Conservation (phyloP, 2,888 invertebrate species). For the Dasypolia templi region DNA sequence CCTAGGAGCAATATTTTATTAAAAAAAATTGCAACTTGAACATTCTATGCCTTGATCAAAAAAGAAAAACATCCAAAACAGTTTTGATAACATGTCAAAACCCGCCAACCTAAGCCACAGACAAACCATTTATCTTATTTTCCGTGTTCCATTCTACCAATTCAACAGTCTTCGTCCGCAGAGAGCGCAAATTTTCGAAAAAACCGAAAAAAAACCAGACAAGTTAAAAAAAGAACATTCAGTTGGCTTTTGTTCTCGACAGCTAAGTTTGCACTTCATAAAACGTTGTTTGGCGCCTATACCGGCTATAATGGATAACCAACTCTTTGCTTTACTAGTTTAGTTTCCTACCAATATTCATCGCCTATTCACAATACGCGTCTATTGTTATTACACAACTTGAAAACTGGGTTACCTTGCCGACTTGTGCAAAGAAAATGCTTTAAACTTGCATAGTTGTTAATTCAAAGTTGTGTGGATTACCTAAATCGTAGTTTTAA, state of each 20-base stretch:
- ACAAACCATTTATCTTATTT: slow-evolving; percentile 3
- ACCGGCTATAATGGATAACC: not conserved
- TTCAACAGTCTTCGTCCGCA: not conserved
- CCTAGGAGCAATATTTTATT: not conserved
- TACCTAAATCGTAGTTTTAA: no score
- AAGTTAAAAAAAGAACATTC: slow-evolving; percentile 35
- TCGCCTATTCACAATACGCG: not conserved
- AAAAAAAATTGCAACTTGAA: not conserved
- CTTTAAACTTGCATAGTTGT: not conserved
- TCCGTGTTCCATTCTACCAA: slow-evolving; percentile 4
- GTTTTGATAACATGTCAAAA: not conserved
- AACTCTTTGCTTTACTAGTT: slow-evolving; percentile 36
- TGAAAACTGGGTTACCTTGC: slow-evolving; percentile 20
- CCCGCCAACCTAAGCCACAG: not conserved
- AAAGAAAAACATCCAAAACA: not conserved
- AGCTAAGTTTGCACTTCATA: slow-evolving; percentile 48
- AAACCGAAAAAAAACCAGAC: slow-evolving; percentile 3
- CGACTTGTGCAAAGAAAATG: slow-evolving; percentile 5
- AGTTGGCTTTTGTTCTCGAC: slow-evolving; percentile 34
- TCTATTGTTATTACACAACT: slow-evolving; percentile 7
- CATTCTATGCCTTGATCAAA: not conserved
- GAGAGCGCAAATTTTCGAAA: slow-evolving; percentile 11
- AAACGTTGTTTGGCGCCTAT: slow-evolving; percentile 26
- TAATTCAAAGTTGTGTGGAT: not conserved
- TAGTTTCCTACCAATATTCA: slow-evolving; percentile 17